Evolutionary conservation across 2,888 invertebrate species (phyloP).

Genomic region (Drosophila demipolita): DNA sequence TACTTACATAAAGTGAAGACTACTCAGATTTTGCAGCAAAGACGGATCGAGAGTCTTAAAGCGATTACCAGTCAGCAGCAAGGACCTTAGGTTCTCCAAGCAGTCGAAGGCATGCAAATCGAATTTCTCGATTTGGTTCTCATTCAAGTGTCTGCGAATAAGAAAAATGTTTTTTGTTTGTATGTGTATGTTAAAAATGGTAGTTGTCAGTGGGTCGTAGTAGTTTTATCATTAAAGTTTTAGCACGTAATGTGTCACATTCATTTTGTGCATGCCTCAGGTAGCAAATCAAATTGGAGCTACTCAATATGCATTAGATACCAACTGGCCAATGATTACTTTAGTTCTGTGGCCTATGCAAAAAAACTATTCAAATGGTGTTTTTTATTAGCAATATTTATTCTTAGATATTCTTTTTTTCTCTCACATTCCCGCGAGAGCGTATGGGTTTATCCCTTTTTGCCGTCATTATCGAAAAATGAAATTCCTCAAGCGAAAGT

Average conservation of each 20-base stretch:
- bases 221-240: constrained; percentile 62
- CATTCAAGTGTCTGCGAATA: constrained; percentile 84
- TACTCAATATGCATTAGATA: constrained; percentile 49
- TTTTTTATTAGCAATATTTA: constrained; percentile 11
- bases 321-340: constrained; percentile 10
- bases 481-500: constrained; percentile 60
- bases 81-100: constrained; percentile 85
- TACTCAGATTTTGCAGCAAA: constrained; percentile 84
- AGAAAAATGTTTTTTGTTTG: background rate
- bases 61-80: constrained; percentile 84
- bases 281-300: constrained; percentile 40
- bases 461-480: constrained; percentile 64
- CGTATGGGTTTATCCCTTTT: constrained; percentile 12
- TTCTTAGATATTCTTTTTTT: background rate
- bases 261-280: constrained; percentile 38
- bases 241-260: constrained; percentile 50
- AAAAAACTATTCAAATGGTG: constrained; percentile 4
- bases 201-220: background rate
- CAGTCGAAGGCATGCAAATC: constrained; percentile 85
- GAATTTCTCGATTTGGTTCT: constrained; percentile 85
- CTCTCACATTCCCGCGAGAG: constrained; percentile 25
- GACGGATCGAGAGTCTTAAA: constrained; percentile 84
- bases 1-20: constrained; percentile 86
- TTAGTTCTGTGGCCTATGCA: background rate
- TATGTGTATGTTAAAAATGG: background rate